A percentile compares a stretch with the other conserved stretches of the same genome.
phyloP scores from a whole-genome alignment of 2,888 invertebrate species.

The Himalopsyche kuldschensis region DNA sequence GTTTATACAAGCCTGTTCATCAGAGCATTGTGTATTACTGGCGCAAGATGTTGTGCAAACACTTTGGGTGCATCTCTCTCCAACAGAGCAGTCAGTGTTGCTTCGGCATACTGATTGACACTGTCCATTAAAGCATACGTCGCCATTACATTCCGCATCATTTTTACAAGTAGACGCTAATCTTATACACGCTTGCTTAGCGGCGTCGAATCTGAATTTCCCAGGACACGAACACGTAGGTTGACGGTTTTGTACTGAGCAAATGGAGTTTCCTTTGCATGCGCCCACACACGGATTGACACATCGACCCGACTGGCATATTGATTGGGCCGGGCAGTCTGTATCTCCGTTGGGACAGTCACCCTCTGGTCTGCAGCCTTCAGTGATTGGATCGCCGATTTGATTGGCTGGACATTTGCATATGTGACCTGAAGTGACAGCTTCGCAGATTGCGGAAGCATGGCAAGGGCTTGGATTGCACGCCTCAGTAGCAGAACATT shows the following conservation, averaged over 20 bases:
- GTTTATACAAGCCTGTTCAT: conserved; percentile 77
- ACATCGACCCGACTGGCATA: conserved; percentile 73
- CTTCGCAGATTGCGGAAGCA: conserved; percentile 75
- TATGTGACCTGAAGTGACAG: conserved; percentile 66
- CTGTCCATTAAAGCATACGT: conserved; percentile 79
- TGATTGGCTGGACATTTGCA: conserved; percentile 79
- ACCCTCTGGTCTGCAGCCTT: conserved; percentile 79
- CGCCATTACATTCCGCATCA: conserved; percentile 78
- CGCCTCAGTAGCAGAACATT: conserved; percentile 70
- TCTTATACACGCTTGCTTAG: conserved; percentile 69
- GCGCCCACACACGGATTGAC: conserved; percentile 79
- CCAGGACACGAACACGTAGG: conserved; percentile 79
- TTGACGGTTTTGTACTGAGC: conserved; percentile 74
- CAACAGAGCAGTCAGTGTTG: conserved; percentile 74
- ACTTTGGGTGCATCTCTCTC: conserved; percentile 77
- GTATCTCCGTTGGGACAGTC: conserved; percentile 71
- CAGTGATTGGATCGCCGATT: conserved; percentile 74
- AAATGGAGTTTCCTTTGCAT: conserved; percentile 81
- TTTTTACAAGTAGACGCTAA: conserved; percentile 65
- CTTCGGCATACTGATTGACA: conserved; percentile 81
- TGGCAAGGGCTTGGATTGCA: conserved; percentile 83
- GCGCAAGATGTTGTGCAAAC: conserved; percentile 80
- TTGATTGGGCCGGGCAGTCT: conserved; percentile 76
- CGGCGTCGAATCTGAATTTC: conserved; percentile 70
- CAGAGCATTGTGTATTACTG: conserved; percentile 78